Evolutionary conservation across 2,113 vertebrate species (phyloP), one percentile per base, ranked within the genome.

Genomic region (Anguilla rostrata): DNA sequence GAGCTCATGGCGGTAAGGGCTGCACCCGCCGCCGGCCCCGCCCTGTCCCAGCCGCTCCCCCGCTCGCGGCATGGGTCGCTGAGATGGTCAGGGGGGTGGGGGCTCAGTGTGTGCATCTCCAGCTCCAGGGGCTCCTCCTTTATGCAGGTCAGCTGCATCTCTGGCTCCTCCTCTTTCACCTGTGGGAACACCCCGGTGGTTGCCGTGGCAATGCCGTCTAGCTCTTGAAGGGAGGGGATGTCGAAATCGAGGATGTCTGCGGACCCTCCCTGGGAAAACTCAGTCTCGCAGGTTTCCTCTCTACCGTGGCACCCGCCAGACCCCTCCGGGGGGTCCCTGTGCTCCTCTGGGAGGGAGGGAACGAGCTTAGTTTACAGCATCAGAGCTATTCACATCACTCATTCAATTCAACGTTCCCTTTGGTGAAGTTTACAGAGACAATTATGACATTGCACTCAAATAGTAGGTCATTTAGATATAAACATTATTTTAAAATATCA

Each of bases 71-170:
- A 34, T 12, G 39, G 84, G 78, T 8, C 78, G 22, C 78, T 29
- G 16, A 1, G 5, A 41, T 29, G 4, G 56, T 20, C 40, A 15
- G 80, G 85, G 39, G 39, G 20, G 26, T 22, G 63, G 39, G 66
- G 20, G 56, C 71, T 86, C 56, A 60, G 49, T 20, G 53, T 39
- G 41, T 53, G 60, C 34, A 40, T 39, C 85, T 86, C 53, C 79
- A 41, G 53, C 56, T 95, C 94, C 20, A 90, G 88, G 0, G 91
- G 94, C 82, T 95, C 95, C 88, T 94, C 93, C 75, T 96, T 96
- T 82, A 96, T 94, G 81, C 91, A 94, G 87, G 94, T 90, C n/a
- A 94, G 89, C 63, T 93, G 91, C 63, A 94, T 90, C 22, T 93
- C 90, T 0, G 88, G 81, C 53, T 39, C 78, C 66, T 90, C 88